phyloP scores from a whole-genome alignment of 2,888 invertebrate species.

The Mellilla xanthometata region DNA sequence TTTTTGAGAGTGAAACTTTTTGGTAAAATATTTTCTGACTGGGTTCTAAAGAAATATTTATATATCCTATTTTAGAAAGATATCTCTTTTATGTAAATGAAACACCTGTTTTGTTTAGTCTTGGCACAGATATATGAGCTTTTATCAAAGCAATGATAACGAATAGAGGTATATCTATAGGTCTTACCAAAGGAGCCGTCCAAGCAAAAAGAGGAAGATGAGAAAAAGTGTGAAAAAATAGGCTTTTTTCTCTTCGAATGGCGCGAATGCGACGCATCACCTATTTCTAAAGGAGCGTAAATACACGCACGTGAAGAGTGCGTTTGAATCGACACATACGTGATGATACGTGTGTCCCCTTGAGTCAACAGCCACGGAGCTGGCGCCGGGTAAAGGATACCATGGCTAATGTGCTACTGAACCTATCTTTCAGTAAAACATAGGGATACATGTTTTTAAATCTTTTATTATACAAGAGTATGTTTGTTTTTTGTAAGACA shows the following conservation, averaged over 20 bases:
- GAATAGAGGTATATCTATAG: too few relatives aligned
- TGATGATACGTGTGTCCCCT: constrained; percentile 35
- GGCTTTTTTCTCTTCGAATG: constrained; percentile 56
- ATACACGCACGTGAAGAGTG: constrained; percentile 71
- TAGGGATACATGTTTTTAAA: too few relatives aligned
- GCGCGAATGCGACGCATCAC: constrained; percentile 70
- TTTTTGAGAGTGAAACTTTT: constrained; percentile 3
- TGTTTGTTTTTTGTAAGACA: too few relatives aligned
- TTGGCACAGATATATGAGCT: too few relatives aligned
- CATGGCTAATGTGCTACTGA: constrained; percentile 30
- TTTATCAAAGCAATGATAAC: too few relatives aligned
- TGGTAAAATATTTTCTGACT: too few relatives aligned
- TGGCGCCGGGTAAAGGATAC: constrained; percentile 26
- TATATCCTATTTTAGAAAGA: too few relatives aligned
- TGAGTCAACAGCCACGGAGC: constrained; percentile 45
- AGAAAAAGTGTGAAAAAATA: constrained; percentile 58
- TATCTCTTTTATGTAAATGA: too few relatives aligned
- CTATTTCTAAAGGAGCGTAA: constrained; percentile 73
- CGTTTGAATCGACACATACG: constrained; percentile 69
- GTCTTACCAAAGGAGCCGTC: constrained; percentile 25
- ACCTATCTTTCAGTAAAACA: too few relatives aligned
- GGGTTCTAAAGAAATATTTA: too few relatives aligned
- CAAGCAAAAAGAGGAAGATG: constrained; percentile 35
- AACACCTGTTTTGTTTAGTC: too few relatives aligned
- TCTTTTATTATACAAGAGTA: too few relatives aligned